phyloP scores from a whole-genome alignment of 2,888 invertebrate species.

The Xylota sylvarum region DNA sequence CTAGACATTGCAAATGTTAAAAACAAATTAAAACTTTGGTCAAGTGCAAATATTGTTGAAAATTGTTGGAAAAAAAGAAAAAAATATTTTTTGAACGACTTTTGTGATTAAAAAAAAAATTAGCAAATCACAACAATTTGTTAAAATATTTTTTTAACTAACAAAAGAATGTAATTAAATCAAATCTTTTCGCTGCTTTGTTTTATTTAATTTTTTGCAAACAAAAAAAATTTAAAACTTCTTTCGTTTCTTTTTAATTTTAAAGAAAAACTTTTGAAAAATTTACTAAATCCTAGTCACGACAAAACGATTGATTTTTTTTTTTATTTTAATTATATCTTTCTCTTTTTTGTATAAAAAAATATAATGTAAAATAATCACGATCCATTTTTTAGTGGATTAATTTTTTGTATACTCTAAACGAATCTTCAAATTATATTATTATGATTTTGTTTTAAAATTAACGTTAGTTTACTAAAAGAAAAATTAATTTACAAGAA shows the following conservation, averaged over 20 bases:
- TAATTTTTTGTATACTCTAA: conserved; percentile 12
- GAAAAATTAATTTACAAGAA: conserved; percentile 32
- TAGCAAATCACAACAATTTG: conserved; percentile 56
- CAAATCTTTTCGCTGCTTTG: conserved; percentile 41
- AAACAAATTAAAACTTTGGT: conserved; percentile 43
- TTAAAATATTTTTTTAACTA: conserved; percentile 50
- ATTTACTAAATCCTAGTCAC: conserved; percentile 77
- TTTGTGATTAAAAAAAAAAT: conserved; percentile 45
- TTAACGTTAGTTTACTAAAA: conserved; percentile 44
- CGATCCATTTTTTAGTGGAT: neutral
- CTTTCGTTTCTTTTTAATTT: conserved; percentile 46
- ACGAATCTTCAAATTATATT: conserved; percentile 29
- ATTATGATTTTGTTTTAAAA: conserved; percentile 12
- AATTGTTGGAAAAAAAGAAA: conserved; percentile 38
- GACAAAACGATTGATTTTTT: conserved; percentile 73
- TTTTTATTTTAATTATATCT: conserved; percentile 58
- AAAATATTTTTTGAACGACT: conserved; percentile 66
- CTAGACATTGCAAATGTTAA: conserved; percentile 5
- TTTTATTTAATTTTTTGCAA: conserved; percentile 34
- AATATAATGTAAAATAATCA: conserved; percentile 63
- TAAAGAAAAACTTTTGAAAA: conserved; percentile 62
- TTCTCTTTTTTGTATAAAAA: conserved; percentile 62
- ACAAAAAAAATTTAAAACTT: conserved; percentile 15
- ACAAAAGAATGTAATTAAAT: conserved; percentile 73
- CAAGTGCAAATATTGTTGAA: conserved; percentile 68